Evolutionary conservation across 1,140 invertebrate genomes (phyloP), one percentile per base, ranked within the genome.

Genomic region (Vanessa tameamea): DNA sequence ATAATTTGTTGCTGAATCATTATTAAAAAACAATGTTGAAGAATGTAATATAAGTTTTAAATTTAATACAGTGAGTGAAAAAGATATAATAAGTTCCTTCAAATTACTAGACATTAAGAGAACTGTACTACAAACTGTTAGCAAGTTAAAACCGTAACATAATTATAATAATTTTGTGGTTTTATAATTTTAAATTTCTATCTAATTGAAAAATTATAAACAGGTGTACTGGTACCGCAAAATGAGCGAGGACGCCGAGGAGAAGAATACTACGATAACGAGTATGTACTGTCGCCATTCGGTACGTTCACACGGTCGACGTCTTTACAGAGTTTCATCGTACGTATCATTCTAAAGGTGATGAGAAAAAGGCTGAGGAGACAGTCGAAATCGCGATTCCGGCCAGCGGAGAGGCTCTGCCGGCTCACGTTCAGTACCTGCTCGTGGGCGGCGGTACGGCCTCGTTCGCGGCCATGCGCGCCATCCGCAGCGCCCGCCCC

Each of bases 401-500:
- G 11, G 79, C 79, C 48, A 69, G 47, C 64, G 76, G 70, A 7
- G 77, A 66, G 2, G 59, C 51, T n/a, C 59, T 81, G 64, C 78
- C 78, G 15, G 47, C 75, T 70, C 79, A 78, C 78, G 93, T 93
- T 61, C 90, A 93, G 69, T 90, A 67, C 79, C 79, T 90, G 73
- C 69, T 91, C 75, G 83, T 88, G 68, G 88, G 89, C 74, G 89
- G 79, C 51, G 89, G 88, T 73, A 91, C 89, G 9, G 88, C 89
- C 20, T 80, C 89, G 6, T 90, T 90, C 79, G 88, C 89, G 31
- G 89, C 89, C 69, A 82, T 88, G 86, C 85, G 88, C 67, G 77
- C 83, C 75, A 75, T 91, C 15, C 87, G 89, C 78, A 82, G 82
- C 74, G 79, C 82, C 63, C 81, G 83, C 20, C 88, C 88, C 64